Evolutionary conservation across 2,113 vertebrate species (phyloP).

Genomic region (Casuarius casuarius): DNA sequence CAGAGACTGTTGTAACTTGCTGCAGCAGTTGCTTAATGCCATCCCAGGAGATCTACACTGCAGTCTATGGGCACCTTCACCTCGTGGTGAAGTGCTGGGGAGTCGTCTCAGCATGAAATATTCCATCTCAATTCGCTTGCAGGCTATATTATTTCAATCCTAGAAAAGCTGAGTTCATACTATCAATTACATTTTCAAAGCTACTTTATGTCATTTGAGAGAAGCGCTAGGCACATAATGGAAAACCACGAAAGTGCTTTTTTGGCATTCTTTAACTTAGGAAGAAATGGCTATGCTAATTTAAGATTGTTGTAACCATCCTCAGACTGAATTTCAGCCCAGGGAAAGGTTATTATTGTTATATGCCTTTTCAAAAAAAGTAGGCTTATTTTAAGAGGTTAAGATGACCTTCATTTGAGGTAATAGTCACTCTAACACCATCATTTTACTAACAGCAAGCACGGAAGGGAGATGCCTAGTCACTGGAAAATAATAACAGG

Average conservation of each 20-base stretch:
- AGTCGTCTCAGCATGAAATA: not conserved
- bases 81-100: accelerated
- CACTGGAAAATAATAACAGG: not conserved
- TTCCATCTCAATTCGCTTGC: not conserved
- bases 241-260: constrained; percentile 59
- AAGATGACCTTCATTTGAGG: not conserved
- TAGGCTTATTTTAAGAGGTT: not conserved
- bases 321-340: not conserved
- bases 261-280: constrained; percentile 41
- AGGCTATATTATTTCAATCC: not conserved
- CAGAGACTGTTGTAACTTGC: not conserved
- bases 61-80: accelerated
- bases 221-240: not conserved
- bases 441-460: not conserved
- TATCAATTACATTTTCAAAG: constrained; percentile 37
- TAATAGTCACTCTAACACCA: not conserved
- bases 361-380: not conserved
- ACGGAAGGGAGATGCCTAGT: not conserved
- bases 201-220: constrained; percentile 25
- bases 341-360: not conserved
- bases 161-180: constrained; percentile 32
- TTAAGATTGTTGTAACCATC: not conserved
- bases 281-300: constrained; percentile 16
- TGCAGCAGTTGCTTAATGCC: not conserved
- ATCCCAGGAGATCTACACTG: accelerated